These are phyloP conservation scores for Etheostoma cragini DNA, from an alignment of 2,113 vertebrate genomes.

Conservation along the genomic window DNA sequence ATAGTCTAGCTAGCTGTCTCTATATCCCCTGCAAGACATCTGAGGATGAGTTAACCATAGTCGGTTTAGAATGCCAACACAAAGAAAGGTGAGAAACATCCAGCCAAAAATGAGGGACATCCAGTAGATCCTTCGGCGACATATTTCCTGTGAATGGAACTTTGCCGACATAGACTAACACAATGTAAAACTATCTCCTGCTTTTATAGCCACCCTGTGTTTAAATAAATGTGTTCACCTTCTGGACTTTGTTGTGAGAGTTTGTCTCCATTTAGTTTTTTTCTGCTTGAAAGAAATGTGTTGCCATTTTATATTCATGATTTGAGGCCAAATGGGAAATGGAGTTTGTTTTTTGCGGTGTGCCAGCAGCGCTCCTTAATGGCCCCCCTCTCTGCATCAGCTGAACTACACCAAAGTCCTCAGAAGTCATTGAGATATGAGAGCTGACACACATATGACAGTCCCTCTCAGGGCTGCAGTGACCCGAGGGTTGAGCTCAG, in stretches of 20 bases:
- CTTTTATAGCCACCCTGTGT: background rate
- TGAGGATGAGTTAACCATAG: too few species aligned
- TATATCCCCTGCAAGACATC: too few species aligned
- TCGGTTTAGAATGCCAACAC: too few species aligned
- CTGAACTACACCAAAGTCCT: conserved; percentile 43
- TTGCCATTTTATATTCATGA: conserved; percentile 25
- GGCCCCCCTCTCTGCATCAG: conserved; percentile 29
- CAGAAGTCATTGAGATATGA: conserved; percentile 56
- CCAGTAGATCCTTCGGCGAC: too few species aligned
- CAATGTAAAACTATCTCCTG: background rate
- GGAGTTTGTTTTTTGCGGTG: conserved; percentile 34
- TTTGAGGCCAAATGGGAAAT: conserved; percentile 45
- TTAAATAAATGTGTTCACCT: background rate
- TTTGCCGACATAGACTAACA: background rate
- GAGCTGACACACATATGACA: conserved; percentile 54
- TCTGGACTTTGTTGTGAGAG: background rate
- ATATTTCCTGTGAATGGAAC: too few species aligned
- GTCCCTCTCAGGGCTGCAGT: conserved; percentile 60
- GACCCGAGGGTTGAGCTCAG: conserved; percentile 36
- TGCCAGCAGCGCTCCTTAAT: conserved; percentile 42
- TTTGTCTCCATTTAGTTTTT: conserved; percentile 4
- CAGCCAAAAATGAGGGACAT: too few species aligned
- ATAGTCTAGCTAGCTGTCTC: too few species aligned
- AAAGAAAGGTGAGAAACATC: too few species aligned
- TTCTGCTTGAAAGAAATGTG: background rate